Percentiles rank a stretch among this genome's conserved stretches.
Evolutionary conservation across 2,797 vertebrate species (phyloP).

Genomic region (Thripadectes ignobilis): DNA sequence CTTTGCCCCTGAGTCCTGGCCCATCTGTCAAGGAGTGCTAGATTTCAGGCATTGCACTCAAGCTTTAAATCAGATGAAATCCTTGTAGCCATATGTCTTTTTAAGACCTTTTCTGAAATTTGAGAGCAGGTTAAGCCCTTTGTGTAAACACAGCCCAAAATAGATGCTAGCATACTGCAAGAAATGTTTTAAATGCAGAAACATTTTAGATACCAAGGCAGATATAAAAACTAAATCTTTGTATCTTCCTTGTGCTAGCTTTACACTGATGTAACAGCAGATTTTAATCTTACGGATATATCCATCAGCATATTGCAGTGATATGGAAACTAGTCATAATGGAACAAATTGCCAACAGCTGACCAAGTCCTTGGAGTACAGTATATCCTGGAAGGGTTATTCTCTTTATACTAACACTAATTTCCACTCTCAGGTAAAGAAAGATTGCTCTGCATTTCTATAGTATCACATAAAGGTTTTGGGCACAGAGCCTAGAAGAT

Average conservation of each 20-base stretch:
- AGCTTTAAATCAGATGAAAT: background rate
- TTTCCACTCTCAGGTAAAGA: conserved; percentile 25
- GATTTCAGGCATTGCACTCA: background rate
- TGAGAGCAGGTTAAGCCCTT: background rate
- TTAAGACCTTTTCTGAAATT: background rate
- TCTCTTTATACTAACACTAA: conserved; percentile 18
- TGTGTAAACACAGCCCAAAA: background rate
- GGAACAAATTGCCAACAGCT: conserved; percentile 13
- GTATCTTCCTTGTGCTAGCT: background rate
- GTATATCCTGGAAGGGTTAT: background rate
- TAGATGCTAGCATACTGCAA: background rate
- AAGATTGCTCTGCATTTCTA: conserved; percentile 10
- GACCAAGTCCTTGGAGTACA: conserved; percentile 6
- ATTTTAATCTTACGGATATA: conserved; percentile 31
- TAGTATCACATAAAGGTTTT: background rate
- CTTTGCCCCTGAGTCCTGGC: background rate
- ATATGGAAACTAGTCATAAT: background rate
- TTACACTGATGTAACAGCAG: conserved; percentile 1
- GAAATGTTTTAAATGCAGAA: conserved; percentile 22
- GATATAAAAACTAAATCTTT: background rate
- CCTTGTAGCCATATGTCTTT: background rate
- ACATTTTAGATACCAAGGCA: background rate
- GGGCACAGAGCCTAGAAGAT: conserved; percentile 14
- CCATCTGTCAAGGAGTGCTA: background rate
- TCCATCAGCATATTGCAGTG: background rate